Base-by-base conservation (phyloP, 2,113 vertebrate species). In the Grammomys dolichurus region DNA sequence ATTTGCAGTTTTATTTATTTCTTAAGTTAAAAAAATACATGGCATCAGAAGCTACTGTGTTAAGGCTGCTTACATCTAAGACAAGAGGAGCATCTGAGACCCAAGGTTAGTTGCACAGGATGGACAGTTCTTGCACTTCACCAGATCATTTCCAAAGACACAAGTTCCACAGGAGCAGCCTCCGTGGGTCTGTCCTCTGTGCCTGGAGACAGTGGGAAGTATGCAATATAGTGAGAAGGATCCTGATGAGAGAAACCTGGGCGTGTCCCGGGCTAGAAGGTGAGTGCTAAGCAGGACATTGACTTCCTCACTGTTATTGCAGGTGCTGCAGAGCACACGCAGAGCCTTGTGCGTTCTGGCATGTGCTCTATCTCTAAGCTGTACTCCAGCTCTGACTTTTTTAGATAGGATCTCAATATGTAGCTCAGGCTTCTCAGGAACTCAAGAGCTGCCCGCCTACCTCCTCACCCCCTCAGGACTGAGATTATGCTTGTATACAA, bases 51-150 rank as follows among this genome's bases (percentile, higher is more conserved):
- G 51, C 63, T 75, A 16, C 87, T 60, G 22, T 48, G 43, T 67
- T 67, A 67, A 89, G 78, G 78, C 76, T 54, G 28, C 43, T 91
- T 87, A 72, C 91, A 91, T 89, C 60, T 80, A 65, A 69, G 14
- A 65, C 58, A 91, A 43, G 40, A 63, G 36, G 33, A 65, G 82
- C 48, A 40, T 33, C 31, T 3, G 89, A 90, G 48, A 54, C 33
- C 28, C 51, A 58, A 85, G 80, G 46, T 10, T 31, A 46, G 48
- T 26, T 51, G 40, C 7, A 40, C 12, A 17, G 0, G 0, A 48
- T 7, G 19, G n/a, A 65, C 89, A 90, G n/a, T 54, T 69, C 63
- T 95, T 1, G 77, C 43, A 72, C 81, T 81, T 93, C 86, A 48
- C 65, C 12, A 51, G 20, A 58, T 7, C 31, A 69, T 43, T 82